phyloP scores from a whole-genome alignment of 2,888 invertebrate species.

The Drosophila putrida region DNA sequence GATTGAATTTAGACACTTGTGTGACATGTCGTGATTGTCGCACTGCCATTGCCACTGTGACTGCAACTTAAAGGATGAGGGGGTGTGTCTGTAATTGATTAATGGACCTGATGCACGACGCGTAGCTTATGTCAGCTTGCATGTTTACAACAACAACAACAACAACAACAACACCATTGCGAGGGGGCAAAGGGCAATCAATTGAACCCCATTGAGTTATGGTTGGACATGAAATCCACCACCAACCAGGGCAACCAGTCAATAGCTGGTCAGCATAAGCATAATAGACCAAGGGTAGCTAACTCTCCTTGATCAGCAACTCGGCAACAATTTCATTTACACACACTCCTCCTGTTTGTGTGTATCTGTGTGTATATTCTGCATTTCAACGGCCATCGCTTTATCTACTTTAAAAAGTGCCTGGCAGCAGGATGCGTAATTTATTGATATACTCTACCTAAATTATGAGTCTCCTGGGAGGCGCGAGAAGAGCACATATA shows the following conservation, averaged over 20 bases:
- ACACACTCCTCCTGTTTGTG: constrained; percentile 1
- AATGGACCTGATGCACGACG: constrained; percentile 75
- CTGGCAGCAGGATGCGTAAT: constrained; percentile 71
- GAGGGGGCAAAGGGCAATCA: constrained; percentile 50
- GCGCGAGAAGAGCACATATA: constrained; percentile 46
- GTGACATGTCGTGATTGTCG: constrained; percentile 63
- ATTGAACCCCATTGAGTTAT: constrained; percentile 65
- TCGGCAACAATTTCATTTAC: constrained; percentile 40
- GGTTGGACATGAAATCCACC: constrained; percentile 43
- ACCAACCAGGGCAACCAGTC: constrained; percentile 16
- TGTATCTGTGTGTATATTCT: constrained; percentile 9
- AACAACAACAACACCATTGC: not conserved
- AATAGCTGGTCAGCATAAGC: constrained; percentile 35
- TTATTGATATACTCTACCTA: constrained; percentile 80
- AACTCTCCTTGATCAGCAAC: constrained; percentile 32
- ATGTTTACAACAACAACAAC: constrained; percentile 48
- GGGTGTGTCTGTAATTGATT: constrained; percentile 81
- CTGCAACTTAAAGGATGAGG: constrained; percentile 3
- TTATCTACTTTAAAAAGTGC: constrained; percentile 68
- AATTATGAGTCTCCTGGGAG: constrained; percentile 79
- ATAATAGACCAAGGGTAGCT: constrained; percentile 15
- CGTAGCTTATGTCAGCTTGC: constrained; percentile 70
- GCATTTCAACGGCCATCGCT: constrained; percentile 43
- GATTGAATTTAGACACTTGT: constrained; percentile 63
- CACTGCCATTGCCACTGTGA: constrained; percentile 30